A percentile compares a stretch with the other conserved stretches of the same genome.
phyloP scores from a whole-genome alignment of 2,113 vertebrate genomes.

The Heterotis niloticus region DNA sequence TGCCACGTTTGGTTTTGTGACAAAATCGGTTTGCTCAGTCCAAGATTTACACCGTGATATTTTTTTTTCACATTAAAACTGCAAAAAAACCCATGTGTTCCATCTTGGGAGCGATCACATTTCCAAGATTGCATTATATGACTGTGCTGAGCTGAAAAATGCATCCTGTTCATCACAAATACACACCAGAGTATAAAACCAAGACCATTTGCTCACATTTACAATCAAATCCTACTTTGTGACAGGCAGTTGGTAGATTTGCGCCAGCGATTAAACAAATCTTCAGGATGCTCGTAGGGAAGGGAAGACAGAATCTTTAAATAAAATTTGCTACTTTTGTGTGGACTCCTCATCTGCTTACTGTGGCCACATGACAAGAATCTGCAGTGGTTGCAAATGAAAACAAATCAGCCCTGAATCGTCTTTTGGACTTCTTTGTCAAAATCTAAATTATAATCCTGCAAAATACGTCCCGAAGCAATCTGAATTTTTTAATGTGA shows the following conservation, averaged over 20 bases:
- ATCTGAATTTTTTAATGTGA: not conserved
- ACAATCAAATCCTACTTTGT: constrained; percentile 18
- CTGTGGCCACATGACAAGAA: constrained; percentile 53
- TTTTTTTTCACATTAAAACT: not conserved
- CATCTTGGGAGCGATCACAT: not conserved
- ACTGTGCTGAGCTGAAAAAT: constrained; percentile 21
- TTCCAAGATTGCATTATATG: not conserved
- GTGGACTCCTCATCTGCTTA: constrained; percentile 51
- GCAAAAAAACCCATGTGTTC: not conserved
- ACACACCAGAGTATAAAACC: not conserved
- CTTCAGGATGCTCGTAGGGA: constrained; percentile 26
- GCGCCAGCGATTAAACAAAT: constrained; percentile 10
- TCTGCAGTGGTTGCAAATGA: constrained; percentile 44
- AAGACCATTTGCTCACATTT: not conserved
- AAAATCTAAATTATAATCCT: constrained; percentile 47
- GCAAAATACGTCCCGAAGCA: constrained; percentile 30
- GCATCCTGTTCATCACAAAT: not conserved
- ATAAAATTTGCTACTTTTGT: constrained; percentile 39
- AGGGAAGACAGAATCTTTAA: constrained; percentile 9
- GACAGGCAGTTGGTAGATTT: constrained; percentile 27
- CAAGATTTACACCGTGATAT: too few relatives aligned
- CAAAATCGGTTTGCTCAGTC: too few relatives aligned
- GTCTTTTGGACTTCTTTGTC: constrained; percentile 37
- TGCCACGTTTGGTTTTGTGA: too few relatives aligned
- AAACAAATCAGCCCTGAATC: constrained; percentile 44